phyloP scores from a whole-genome alignment of 1,140 invertebrate species.

The Caenorhabditis tropicalis region DNA sequence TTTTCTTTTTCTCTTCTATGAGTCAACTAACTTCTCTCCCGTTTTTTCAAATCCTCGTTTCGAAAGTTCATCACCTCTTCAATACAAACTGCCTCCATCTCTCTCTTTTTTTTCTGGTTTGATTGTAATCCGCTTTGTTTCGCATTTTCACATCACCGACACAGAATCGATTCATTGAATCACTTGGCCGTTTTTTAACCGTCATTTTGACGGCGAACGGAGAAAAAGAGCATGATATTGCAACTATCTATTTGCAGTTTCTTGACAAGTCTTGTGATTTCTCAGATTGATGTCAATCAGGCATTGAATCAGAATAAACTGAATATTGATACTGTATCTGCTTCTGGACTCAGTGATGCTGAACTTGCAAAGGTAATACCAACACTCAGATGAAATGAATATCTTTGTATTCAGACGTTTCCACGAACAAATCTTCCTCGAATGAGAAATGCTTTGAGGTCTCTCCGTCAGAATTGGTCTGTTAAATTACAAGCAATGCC shows the following conservation, averaged over 20 bases:
- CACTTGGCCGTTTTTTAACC: neutral
- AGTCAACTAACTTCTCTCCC: neutral
- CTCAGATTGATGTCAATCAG: conserved; percentile 1
- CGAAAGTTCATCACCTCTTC: conserved; percentile 36
- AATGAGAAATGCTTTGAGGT: conserved; percentile 8
- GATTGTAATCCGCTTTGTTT: conserved; percentile 42
- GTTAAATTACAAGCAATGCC: conserved; percentile 32
- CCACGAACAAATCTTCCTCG: neutral
- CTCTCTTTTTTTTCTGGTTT: neutral
- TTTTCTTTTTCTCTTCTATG: neutral
- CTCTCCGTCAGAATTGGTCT: conserved; percentile 13
- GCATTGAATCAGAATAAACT: conserved; percentile 25
- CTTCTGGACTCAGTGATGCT: conserved; percentile 16
- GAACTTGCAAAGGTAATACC: neutral
- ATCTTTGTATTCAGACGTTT: neutral
- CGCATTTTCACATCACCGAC: conserved; percentile 32
- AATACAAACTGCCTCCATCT: neutral
- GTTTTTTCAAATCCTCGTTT: neutral
- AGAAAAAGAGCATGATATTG: neutral
- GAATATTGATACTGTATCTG: neutral
- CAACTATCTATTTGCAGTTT: neutral
- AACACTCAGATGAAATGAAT: neutral
- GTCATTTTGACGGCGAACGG: conserved; percentile 12
- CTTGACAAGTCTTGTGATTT: neutral
- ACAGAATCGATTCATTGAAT: neutral